Evolutionary conservation across 2,888 invertebrate species (phyloP), one percentile per base, ranked within the genome.

Genomic region (Aphidius colemani): DNA sequence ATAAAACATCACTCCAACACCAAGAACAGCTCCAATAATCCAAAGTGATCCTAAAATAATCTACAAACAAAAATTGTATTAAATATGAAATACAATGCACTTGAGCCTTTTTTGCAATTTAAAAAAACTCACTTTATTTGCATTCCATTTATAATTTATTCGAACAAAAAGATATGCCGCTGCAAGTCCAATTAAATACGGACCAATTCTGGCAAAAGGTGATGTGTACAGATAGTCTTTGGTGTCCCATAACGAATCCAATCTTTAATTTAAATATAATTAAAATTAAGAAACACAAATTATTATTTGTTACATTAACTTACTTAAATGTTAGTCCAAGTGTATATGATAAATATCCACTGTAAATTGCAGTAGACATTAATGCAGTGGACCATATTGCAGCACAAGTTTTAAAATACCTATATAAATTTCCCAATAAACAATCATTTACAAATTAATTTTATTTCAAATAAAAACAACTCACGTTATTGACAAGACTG

Each of bases 401-500:
- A 9, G 78, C 73, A 13, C 83, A 78, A 2, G 74, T 40, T 66
- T 80, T 81, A 64, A 83, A 81, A 53, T 74, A 76, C 66, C 85
- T 85, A 71, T 61, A 82, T 80, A 61, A 53, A 68, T 45, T 18
- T 18, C 2, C 2, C 13, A 18, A 18, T 18, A 18, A 18, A 18
- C 13, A 18, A 18, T 18, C 13, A 18, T 18, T 18, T 1, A 18
- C 13, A 53, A 51, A 64, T 45, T 40, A 48, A 39, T 6, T 18
- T 30, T 49, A 5, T 58, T 49, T 7, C 1, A 55, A 40, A 7
- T 48, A 48, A 10, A 51, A 9, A 53, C 9, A 48, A 77, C 83
- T 83, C 75, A 85, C 85, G 77, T 73, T 41, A 81, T 77, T 3
- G 84, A 85, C n/a, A 85, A 63, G 46, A 84, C 73, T 5, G 85